Conservation (phyloP, 2,888 invertebrate species). For the Allophyes oxyacanthae region DNA sequence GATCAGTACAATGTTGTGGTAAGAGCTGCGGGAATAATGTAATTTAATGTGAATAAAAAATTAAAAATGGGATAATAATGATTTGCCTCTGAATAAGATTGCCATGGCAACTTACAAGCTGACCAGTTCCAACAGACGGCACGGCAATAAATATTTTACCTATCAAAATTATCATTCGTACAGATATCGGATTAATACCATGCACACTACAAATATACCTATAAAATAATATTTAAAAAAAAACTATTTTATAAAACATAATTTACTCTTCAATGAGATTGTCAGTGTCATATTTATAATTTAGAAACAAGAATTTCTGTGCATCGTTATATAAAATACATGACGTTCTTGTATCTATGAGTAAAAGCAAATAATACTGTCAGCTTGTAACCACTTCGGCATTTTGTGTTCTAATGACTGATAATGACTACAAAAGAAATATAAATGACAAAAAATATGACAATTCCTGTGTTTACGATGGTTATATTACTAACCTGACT, state of each 20-base stretch:
- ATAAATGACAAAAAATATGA: constrained; percentile 53
- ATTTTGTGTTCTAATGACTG: constrained; percentile 54
- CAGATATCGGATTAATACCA: constrained; percentile 1
- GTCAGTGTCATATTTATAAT: constrained; percentile 35
- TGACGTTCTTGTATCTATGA: constrained; percentile 47
- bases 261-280: constrained; percentile 29
- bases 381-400: constrained; percentile 44
- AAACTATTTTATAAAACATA: constrained; percentile 14
- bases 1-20: no score
- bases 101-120: no score
- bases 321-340: constrained; percentile 31
- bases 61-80: no score
- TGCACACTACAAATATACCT: constrained; percentile 9
- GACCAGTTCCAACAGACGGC: no score
- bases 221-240: constrained; percentile 12
- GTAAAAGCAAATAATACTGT: constrained; percentile 48
- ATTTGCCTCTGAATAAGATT: no score
- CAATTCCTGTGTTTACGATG: constrained; percentile 46
- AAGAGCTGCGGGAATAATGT: no score
- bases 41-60: no score
- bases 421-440: constrained; percentile 57
- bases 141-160: no score
- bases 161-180: neutral
- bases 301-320: constrained; percentile 20
- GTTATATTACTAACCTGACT: constrained; percentile 44